These are phyloP conservation scores for Galbula dea DNA, from an alignment of 2,113 vertebrate species.

Conservation along the genomic window DNA sequence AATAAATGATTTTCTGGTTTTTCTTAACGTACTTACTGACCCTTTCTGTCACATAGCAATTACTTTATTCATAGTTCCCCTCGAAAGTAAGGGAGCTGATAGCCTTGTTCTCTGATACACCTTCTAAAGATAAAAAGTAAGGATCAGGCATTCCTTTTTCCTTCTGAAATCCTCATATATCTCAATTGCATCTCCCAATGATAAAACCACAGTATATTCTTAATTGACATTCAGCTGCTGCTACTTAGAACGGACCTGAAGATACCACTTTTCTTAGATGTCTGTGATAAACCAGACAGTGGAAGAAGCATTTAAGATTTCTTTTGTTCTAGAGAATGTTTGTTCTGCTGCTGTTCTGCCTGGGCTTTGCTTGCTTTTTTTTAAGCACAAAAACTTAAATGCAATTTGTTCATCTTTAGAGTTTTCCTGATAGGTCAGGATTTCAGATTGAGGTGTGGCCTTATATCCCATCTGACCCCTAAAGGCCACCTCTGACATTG, in stretches of 20 bases:
- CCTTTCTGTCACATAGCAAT: not conserved
- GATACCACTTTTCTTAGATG: not conserved
- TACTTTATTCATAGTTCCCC: not conserved
- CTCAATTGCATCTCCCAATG: not conserved
- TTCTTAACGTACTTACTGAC: not conserved
- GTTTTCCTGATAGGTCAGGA: not conserved
- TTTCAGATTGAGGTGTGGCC: not conserved
- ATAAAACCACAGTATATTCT: not conserved
- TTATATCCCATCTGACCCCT: not conserved
- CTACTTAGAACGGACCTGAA: not conserved
- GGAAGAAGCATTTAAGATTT: not conserved
- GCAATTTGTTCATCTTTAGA: not conserved
- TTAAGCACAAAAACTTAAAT: not conserved
- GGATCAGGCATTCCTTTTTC: not conserved
- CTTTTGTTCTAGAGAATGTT: not conserved
- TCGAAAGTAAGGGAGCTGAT: not conserved
- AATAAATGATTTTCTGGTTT: not conserved
- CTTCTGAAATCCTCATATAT: not conserved
- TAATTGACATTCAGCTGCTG: not conserved
- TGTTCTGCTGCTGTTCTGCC: not conserved
- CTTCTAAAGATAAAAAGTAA: not conserved
- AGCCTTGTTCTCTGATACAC: not conserved
- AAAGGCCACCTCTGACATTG: not conserved
- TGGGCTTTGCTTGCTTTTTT: not conserved
- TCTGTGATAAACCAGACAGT: not conserved